A percentile compares a stretch with the other conserved stretches of the same genome.
Evolutionary conservation across 2,113 vertebrate genomes (phyloP).

Genomic region (Ahaetulla prasina): DNA sequence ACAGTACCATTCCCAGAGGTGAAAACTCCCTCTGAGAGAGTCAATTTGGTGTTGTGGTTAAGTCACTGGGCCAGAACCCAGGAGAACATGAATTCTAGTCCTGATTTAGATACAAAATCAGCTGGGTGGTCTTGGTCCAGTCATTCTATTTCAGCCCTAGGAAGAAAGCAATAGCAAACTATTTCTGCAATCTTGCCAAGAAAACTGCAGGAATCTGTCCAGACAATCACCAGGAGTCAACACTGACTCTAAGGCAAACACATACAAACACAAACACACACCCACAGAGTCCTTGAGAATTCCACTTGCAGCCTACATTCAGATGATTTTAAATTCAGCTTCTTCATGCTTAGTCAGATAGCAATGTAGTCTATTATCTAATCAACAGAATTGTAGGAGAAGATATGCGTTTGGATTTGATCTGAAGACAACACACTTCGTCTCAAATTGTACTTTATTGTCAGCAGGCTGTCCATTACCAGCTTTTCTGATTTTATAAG

Average conservation of each 20-base stretch:
- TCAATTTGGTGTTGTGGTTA: background rate
- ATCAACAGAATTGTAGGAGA: background rate
- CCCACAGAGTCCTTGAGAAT: background rate
- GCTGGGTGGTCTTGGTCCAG: background rate
- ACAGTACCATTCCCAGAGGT: background rate
- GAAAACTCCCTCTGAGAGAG: background rate
- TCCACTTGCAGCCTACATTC: background rate
- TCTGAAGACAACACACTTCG: background rate
- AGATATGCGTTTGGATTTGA: too few relatives aligned
- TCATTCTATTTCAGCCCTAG: background rate
- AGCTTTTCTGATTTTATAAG: background rate
- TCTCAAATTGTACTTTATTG: background rate
- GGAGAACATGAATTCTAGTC: background rate
- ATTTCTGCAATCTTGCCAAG: background rate
- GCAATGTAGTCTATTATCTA: background rate
- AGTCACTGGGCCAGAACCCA: background rate
- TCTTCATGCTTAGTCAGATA: background rate
- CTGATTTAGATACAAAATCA: background rate
- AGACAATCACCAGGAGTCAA: background rate
- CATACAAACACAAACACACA: background rate
- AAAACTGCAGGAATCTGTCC: background rate
- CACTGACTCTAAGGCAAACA: background rate
- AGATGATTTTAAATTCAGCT: background rate
- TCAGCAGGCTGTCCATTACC: background rate
- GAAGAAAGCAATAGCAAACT: background rate